Percentiles rank a stretch among this genome's conserved stretches.
Evolutionary conservation across 2,888 invertebrate species (phyloP).

Genomic region (Heliconius erato): DNA sequence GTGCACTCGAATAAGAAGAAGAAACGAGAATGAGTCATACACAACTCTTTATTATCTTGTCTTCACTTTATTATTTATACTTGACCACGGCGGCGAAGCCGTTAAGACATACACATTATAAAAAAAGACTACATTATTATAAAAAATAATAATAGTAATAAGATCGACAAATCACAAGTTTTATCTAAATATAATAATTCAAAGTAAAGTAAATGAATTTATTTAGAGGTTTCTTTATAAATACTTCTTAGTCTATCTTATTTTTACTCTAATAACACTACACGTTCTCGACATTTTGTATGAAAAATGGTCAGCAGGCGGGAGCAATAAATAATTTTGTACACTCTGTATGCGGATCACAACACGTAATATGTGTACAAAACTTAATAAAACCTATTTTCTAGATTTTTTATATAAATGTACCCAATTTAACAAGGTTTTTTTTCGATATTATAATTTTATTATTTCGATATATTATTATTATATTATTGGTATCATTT

Average conservation of each 20-base stretch:
- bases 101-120: too few species aligned
- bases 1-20: too few species aligned
- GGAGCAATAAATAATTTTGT: conserved; percentile 44
- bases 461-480: too few species aligned
- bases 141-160: too few species aligned
- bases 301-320: conserved; percentile 44
- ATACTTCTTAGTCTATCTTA: not conserved
- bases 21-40: too few species aligned
- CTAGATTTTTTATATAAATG: conserved; percentile 12
- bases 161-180: too few species aligned
- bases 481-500: not conserved
- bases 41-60: too few species aligned
- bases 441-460: too few species aligned
- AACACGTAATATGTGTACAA: conserved; percentile 41
- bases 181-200: too few species aligned
- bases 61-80: too few species aligned
- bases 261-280: conserved; percentile 37
- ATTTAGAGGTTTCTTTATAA: not conserved
- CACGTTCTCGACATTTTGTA: conserved; percentile 39
- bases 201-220: not conserved
- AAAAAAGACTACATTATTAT: too few species aligned
- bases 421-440: not conserved
- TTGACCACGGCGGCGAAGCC: too few species aligned
- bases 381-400: conserved; percentile 42
- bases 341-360: conserved; percentile 39